Conservation (phyloP, 92 coral and sea anemone genomes). For the Palythoa heliodiscus region DNA sequence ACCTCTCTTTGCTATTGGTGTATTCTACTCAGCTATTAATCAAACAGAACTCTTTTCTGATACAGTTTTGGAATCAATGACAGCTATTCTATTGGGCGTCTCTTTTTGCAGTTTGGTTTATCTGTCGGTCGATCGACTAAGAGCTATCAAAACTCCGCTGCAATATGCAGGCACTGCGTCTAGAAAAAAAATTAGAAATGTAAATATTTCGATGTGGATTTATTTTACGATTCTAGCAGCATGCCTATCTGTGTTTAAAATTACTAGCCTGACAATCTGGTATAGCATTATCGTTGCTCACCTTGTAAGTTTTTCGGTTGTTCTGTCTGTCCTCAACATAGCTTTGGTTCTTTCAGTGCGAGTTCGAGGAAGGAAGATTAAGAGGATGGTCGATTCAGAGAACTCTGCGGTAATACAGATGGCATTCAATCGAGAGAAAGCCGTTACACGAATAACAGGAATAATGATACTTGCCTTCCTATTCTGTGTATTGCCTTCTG, state of each 20-base stretch:
- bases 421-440: slow-evolving; percentile 19
- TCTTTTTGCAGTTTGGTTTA: too few species aligned
- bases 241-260: background rate
- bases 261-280: background rate
- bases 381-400: too few species aligned
- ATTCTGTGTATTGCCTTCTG: background rate
- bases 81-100: background rate
- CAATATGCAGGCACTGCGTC: too few species aligned
- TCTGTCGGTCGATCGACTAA: too few species aligned
- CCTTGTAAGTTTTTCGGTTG: too few species aligned
- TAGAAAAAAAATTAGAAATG: too few species aligned
- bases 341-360: too few species aligned
- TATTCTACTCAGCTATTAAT: background rate
- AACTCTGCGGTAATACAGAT: background rate
- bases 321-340: too few species aligned
- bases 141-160: background rate
- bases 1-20: background rate
- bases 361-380: background rate
- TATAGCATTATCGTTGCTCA: background rate
- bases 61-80: background rate
- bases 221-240: too few species aligned
- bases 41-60: background rate
- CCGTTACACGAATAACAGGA: slow-evolving; percentile 22
- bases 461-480: background rate
- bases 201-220: too few species aligned